These are phyloP conservation scores for Drosophila orosa DNA, from an alignment of 1,140 invertebrate genomes.

Conservation along the genomic window DNA sequence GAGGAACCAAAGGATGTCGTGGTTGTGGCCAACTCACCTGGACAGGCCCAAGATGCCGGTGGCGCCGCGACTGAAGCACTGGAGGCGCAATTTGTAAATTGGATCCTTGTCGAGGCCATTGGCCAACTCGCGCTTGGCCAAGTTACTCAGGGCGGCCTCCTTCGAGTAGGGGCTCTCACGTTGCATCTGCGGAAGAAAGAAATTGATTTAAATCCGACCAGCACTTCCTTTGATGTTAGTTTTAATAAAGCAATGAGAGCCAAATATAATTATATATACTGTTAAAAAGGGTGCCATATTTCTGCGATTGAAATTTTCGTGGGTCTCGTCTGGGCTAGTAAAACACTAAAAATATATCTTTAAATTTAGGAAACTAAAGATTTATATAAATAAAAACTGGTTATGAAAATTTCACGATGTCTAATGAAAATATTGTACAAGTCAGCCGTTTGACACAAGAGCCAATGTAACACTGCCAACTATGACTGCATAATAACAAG, in stretches of 20 bases:
- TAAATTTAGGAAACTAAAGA: not conserved
- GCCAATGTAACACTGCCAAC: not conserved
- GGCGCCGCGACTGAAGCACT: constrained; percentile 93
- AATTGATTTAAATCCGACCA: not conserved
- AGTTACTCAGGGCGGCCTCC: constrained; percentile 92
- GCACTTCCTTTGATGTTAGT: not conserved
- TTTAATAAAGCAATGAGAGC: not conserved
- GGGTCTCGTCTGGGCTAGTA: not conserved
- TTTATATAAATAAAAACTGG: not conserved
- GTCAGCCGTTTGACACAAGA: too few species aligned
- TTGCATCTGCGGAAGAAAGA: constrained; percentile 85
- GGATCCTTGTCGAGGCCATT: constrained; percentile 88
- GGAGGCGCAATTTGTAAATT: constrained; percentile 92
- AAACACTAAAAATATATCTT: not conserved
- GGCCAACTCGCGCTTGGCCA: constrained; percentile 87
- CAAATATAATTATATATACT: not conserved
- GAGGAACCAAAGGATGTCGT: not conserved
- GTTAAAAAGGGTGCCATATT: not conserved
- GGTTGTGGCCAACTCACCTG: constrained; percentile 86
- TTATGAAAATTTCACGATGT: not conserved
- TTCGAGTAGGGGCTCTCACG: constrained; percentile 90
- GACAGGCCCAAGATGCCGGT: constrained; percentile 93
- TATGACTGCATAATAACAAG: not conserved
- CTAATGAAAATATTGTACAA: not conserved
- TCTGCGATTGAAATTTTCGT: not conserved